phyloP scores from a whole-genome alignment of 2,797 vertebrate species.

The Sciurus carolinensis region DNA sequence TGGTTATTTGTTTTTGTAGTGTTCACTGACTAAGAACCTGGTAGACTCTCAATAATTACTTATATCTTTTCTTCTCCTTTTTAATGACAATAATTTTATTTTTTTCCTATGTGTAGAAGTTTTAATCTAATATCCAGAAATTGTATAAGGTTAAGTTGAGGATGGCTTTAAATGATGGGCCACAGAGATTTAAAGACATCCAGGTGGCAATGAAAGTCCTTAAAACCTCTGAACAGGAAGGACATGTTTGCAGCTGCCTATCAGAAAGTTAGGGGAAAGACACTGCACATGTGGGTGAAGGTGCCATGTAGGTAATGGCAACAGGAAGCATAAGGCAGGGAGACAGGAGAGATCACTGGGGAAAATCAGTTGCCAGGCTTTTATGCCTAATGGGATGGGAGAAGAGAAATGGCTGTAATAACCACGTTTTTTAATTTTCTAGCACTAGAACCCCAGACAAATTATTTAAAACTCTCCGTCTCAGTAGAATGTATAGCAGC shows the following conservation, averaged over 20 bases:
- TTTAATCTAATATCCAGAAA: background rate
- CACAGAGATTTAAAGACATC: background rate
- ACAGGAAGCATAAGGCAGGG: background rate
- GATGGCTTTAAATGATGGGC: background rate
- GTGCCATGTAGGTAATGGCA: background rate
- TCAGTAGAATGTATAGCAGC: background rate
- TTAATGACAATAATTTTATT: background rate
- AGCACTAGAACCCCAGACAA: background rate
- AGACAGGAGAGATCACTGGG: background rate
- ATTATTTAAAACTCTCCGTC: background rate
- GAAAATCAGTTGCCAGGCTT: background rate
- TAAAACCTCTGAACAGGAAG: background rate
- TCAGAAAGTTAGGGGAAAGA: background rate
- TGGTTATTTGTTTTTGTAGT: background rate
- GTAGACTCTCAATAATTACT: background rate
- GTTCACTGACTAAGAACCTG: background rate
- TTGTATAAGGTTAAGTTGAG: background rate
- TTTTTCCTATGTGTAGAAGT: background rate
- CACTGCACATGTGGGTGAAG: rapidly evolving
- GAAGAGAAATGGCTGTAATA: background rate
- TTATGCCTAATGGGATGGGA: background rate
- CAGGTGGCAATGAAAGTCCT: background rate
- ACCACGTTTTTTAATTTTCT: background rate
- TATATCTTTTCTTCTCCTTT: background rate
- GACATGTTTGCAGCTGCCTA: background rate